phyloP scores from a whole-genome alignment of 1,140 invertebrate genomes.

The Psix sp. region DNA sequence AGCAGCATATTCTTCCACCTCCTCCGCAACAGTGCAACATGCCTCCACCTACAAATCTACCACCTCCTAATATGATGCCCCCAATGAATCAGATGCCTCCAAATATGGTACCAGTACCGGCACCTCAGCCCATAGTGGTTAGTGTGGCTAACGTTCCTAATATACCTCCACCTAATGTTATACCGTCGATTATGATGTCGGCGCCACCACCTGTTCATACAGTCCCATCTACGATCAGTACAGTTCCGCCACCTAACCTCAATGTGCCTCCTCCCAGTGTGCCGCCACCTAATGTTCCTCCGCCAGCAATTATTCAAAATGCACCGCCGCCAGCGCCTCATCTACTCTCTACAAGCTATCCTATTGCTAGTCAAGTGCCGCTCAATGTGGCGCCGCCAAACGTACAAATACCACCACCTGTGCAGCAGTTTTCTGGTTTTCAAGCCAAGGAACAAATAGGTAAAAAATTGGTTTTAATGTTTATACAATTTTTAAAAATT shows the following conservation, averaged over 20 bases:
- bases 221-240: constrained; percentile 66
- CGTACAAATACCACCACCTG: constrained; percentile 71
- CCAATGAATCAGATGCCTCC: constrained; percentile 74
- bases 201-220: constrained; percentile 69
- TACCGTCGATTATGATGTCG: constrained; percentile 74
- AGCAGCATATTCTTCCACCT: constrained; percentile 69
- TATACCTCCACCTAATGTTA: constrained; percentile 72
- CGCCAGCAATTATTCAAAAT: constrained; percentile 67
- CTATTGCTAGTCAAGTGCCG: constrained; percentile 66
- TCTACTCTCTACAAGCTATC: constrained; percentile 65
- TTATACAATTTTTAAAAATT: no score
- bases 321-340: constrained; percentile 52
- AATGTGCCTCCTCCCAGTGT: constrained; percentile 70
- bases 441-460: constrained; percentile 65
- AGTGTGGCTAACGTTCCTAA: constrained; percentile 69
- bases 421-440: constrained; percentile 60
- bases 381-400: constrained; percentile 64
- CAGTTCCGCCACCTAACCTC: constrained; percentile 69
- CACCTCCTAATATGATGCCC: constrained; percentile 77
- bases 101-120: constrained; percentile 68
- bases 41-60: constrained; percentile 76
- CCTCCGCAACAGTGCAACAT: constrained; percentile 73
- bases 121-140: constrained; percentile 73
- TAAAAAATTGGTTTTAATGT: no score
- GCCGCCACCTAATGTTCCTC: constrained; percentile 68